phyloP scores from a whole-genome alignment of 2,888 invertebrate species.

The Patella caerulea region DNA sequence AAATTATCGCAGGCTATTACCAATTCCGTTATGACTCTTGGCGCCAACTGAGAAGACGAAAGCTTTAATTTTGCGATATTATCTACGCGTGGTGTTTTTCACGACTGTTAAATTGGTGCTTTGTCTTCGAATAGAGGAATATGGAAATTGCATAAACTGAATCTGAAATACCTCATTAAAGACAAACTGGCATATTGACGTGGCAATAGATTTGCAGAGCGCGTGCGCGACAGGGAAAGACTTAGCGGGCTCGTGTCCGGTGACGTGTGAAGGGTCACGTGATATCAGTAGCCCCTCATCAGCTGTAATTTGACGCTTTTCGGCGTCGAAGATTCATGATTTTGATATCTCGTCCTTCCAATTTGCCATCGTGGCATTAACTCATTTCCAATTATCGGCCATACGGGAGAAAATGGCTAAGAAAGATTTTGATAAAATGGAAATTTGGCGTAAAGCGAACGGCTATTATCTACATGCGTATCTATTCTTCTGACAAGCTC shows the following conservation, averaged over 20 bases:
- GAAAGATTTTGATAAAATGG: not conserved
- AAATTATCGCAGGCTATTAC: conserved; percentile 30
- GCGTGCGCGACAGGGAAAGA: conserved; percentile 1
- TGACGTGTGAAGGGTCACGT: conserved; percentile 8
- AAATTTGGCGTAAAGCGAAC: not conserved
- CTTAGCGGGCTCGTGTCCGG: not conserved
- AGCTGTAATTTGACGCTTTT: conserved; percentile 8
- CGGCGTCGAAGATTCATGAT: conserved; percentile 1
- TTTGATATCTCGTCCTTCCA: not conserved
- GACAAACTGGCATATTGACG: conserved; percentile 2
- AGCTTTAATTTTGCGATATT: conserved; percentile 35
- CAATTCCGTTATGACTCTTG: conserved; percentile 27
- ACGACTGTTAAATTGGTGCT: conserved; percentile 26
- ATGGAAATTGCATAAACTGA: conserved; percentile 13
- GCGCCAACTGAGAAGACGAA: conserved; percentile 27
- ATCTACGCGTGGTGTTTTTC: conserved; percentile 36
- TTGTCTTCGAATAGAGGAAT: conserved; percentile 2
- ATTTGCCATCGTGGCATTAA: conserved; percentile 9
- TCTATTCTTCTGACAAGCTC: not conserved
- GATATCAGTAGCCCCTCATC: conserved; percentile 7
- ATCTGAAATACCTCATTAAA: conserved; percentile 3
- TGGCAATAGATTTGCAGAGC: not conserved
- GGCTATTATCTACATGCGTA: not conserved
- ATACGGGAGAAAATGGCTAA: not conserved
- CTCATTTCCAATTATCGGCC: conserved; percentile 5